These are phyloP conservation scores for Pantherophis vulpinus DNA, from an alignment of 2,797 vertebrate genomes.

Conservation along the genomic window DNA sequence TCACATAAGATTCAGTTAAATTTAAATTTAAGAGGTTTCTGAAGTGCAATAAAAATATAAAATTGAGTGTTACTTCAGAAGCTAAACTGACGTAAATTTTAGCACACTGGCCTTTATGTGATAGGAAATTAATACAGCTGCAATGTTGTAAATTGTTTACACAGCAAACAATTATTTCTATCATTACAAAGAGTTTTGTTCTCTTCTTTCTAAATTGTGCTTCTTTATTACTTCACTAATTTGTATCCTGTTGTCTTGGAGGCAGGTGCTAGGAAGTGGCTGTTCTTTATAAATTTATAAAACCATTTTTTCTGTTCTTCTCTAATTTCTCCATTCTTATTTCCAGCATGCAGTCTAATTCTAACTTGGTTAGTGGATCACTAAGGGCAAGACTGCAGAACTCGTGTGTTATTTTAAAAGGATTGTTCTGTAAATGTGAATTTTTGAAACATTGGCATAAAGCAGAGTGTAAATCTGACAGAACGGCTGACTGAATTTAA, in stretches of 20 bases:
- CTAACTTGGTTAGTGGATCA: not conserved
- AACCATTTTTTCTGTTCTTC: not conserved
- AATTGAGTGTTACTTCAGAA: not conserved
- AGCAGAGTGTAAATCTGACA: constrained; percentile 1
- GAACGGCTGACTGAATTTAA: constrained; percentile 54
- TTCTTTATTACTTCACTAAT: not conserved
- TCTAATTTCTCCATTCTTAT: not conserved
- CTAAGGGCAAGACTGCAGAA: not conserved
- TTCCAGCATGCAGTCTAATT: not conserved
- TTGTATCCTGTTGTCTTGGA: not conserved
- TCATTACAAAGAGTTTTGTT: not conserved
- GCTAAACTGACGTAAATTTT: not conserved
- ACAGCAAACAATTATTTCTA: too few species aligned
- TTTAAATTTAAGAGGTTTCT: not conserved
- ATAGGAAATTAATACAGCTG: not conserved
- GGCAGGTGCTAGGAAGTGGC: not conserved
- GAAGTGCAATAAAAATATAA: not conserved
- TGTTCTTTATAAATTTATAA: not conserved
- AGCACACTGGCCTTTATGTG: not conserved
- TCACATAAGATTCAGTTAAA: not conserved
- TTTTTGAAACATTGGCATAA: constrained; percentile 8
- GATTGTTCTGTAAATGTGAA: not conserved
- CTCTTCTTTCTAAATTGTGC: not conserved
- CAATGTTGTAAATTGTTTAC: not conserved
- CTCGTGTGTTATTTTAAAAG: not conserved